Evolutionary conservation across 2,797 vertebrate genomes (phyloP), one percentile per base, ranked within the genome.

Genomic region (Ceyx erithaca): DNA sequence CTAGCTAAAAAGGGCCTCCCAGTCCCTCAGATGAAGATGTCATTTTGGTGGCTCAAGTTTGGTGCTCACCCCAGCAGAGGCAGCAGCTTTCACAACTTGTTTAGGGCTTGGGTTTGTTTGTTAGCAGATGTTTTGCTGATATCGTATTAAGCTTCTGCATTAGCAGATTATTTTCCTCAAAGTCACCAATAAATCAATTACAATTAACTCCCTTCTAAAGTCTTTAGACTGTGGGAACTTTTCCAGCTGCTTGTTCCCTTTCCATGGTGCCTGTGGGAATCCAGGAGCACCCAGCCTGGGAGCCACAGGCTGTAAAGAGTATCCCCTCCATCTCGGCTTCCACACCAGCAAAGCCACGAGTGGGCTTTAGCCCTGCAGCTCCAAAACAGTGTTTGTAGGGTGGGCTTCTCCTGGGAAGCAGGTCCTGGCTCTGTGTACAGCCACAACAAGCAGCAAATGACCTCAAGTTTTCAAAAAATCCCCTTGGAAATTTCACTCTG

Each of bases 151-250:
- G 71, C 63, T 91, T 83, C 83, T 92, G 73, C 83, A 66, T 79
- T 81, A 86, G 43, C 37, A 62, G 76, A 83, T 85, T 91, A 85
- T 95, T 91, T 81, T 75, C 79, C 87, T 89, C 90, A 72, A 85
- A 89, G 89, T 59, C 76, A 63, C 40, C 46, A 78, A 91, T 90
- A 95, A 95, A 95, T 94, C 89, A 95, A 26, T 51, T 82, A 78
- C 85, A 71, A 83, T 87, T 91, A 93, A 85, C 69, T 31, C 20
- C 33, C 31, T 76, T 75, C 43, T 30, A 23, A 40, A 62, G 48
- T 23, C 62, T 57, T 43, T 0, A 1, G 55, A 76, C 15, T 71
- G 73, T 51, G 80, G 82, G 73, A 93, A 80, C 35, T 54, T 66
- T 92, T 78, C 80, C 7, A 48, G 90, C 70, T 68, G 80, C 51